These are phyloP conservation scores for Heliconius hewitsoni DNA, from an alignment of 1,140 invertebrate species.

Conservation along the genomic window DNA sequence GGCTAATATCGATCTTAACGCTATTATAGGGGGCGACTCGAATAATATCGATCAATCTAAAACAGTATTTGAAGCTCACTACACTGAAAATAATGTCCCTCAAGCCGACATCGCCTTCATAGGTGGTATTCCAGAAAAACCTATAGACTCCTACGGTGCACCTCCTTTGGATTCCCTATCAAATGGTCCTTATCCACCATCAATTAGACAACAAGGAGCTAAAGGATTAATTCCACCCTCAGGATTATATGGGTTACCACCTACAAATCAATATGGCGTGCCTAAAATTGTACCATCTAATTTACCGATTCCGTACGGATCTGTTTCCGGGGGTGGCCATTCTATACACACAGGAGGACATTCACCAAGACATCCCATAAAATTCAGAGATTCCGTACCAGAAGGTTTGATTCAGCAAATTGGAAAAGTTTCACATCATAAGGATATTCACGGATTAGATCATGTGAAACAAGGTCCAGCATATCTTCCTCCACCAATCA, in stretches of 20 bases:
- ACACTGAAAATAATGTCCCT: conserved; percentile 62
- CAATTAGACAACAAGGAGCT: conserved; percentile 71
- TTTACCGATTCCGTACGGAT: conserved; percentile 74
- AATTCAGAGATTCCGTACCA: conserved; percentile 87
- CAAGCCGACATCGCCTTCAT: conserved; percentile 49
- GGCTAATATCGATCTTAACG: conserved; percentile 73
- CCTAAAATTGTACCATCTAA: conserved; percentile 77
- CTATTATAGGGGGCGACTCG: conserved; percentile 74
- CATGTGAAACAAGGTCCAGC: conserved; percentile 75
- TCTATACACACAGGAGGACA: conserved; percentile 70
- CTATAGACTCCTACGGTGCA: conserved; percentile 75
- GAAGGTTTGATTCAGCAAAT: conserved; percentile 84
- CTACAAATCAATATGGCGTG: conserved; percentile 81
- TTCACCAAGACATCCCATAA: conserved; percentile 83
- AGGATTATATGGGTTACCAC: conserved; percentile 81
- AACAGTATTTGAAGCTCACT: conserved; percentile 79
- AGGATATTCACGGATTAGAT: conserved; percentile 75
- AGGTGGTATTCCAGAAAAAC: conserved; percentile 51
- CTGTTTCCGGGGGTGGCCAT: conserved; percentile 70
- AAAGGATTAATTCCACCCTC: conserved; percentile 82
- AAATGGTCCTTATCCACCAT: conserved; percentile 78
- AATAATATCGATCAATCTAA: conserved; percentile 79
- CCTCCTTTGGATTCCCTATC: conserved; percentile 78
- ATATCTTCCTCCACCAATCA: conserved; percentile 85
- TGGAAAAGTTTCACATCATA: conserved; percentile 82